Evolutionary conservation across 2,888 invertebrate genomes (phyloP), one percentile per base, ranked within the genome.

Genomic region (Chymomyza procnemis): DNA sequence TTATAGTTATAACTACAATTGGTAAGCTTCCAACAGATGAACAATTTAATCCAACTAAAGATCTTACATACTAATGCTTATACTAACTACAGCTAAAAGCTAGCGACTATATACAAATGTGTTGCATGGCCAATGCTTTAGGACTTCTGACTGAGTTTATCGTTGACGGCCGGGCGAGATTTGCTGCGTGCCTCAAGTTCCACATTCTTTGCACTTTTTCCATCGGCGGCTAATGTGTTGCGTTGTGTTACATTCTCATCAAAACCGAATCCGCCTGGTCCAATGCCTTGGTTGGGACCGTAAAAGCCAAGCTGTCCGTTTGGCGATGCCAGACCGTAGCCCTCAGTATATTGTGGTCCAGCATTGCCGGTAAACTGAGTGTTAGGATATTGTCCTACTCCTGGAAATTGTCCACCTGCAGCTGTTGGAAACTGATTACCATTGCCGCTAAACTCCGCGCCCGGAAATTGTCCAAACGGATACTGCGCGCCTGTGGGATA

Each of bases 1-100:
- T 98, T 88, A 97, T 98, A 80, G 97, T 98, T 78, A 98, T 98
- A 90, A 98, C 98, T 64, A 98, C 98, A 46, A 98, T 98, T 77
- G 98, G 97, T 97, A 89, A 93, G 94, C 91, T 58, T 66, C 48
- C 48, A 16, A 22, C 46, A 21, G 48, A 14, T 64, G 18, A 50
- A 50, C 26, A 8, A 50, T 50, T 50, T 50, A 19, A 41, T 41
- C 19, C 41, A 69, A 73, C 62, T 26, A 26, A 66, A 19, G 6
- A 50, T 16, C 48, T 46, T 47, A 59, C 14, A 9, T 22, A 59
- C 12, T 59, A 41, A 14, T 26, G 16, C 26, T 34, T 61, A 34
- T 76, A 66, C 64, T 78, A 59, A 56, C 56, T 63, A 56, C 59
- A 74, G 21, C 22, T 69, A 41, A 79, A 57, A 14, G 14, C 69